Percentiles rank a stretch among this genome's conserved stretches.
Conservation (phyloP, 2,113 vertebrate species). For the Phocoena sinus region DNA sequence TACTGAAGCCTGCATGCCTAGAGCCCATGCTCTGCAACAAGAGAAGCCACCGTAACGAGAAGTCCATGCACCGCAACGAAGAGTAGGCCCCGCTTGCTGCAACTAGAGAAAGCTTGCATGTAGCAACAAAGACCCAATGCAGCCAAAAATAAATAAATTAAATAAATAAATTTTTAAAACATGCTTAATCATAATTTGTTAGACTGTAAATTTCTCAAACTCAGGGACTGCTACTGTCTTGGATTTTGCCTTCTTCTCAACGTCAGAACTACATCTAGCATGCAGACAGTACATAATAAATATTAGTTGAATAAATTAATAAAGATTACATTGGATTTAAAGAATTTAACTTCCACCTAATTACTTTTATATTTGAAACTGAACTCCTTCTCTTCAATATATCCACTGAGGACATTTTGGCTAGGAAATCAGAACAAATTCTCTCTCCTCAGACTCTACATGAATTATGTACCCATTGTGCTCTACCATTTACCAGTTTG, state of each 20-base stretch:
- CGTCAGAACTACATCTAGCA: not conserved
- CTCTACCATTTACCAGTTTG: not conserved
- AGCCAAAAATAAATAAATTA: no score
- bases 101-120: no score
- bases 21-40: no score
- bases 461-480: not conserved
- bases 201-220: not conserved
- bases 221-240: not conserved
- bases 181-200: not conserved
- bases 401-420: not conserved
- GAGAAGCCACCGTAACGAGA: no score
- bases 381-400: not conserved
- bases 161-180: not conserved
- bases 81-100: accelerated
- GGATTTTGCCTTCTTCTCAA: not conserved
- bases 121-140: no score
- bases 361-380: constrained; percentile 19
- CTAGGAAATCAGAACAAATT: not conserved
- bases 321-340: not conserved
- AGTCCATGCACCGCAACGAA: no score
- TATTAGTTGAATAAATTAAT: constrained; percentile 26
- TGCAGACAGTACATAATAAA: not conserved
- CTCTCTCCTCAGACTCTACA: not conserved
- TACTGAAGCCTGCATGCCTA: no score
- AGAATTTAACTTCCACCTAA: not conserved